A percentile compares a stretch with the other conserved stretches of the same genome.
These are phyloP conservation scores for Enteromius radiatus DNA, from an alignment of 2,797 vertebrate genomes.

Conservation along the genomic window DNA sequence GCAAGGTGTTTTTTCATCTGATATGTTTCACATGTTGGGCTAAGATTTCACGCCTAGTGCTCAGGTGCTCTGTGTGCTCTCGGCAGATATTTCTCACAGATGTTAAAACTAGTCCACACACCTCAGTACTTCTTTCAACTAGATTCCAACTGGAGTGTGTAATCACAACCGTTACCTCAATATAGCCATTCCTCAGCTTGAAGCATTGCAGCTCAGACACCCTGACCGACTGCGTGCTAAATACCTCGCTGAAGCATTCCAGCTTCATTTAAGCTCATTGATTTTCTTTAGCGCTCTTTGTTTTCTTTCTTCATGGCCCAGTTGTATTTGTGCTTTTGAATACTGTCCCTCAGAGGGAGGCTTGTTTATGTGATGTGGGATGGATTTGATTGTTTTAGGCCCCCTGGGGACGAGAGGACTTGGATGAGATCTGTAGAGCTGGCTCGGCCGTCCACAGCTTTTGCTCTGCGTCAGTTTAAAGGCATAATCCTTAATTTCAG, in stretches of 20 bases:
- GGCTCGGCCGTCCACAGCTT: conserved; percentile 32
- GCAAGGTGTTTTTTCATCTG: conserved; percentile 8
- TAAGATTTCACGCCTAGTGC: not conserved
- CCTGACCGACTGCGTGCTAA: conserved; percentile 42
- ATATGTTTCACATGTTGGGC: not conserved
- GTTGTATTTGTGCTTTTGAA: conserved; percentile 50
- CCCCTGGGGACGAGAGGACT: conserved; percentile 37
- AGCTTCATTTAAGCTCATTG: conserved; percentile 49
- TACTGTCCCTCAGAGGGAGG: conserved; percentile 46
- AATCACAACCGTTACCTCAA: conserved; percentile 35
- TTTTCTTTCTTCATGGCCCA: conserved; percentile 46
- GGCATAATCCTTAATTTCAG: conserved; percentile 37
- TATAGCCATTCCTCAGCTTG: conserved; percentile 35
- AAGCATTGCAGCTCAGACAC: conserved; percentile 35
- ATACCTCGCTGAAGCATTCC: conserved; percentile 36
- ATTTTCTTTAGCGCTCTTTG: conserved; percentile 46
- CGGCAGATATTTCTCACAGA: conserved; percentile 20
- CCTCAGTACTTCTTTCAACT: conserved; percentile 2
- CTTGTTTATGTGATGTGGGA: conserved; percentile 51
- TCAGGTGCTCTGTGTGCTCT: conserved; percentile 15
- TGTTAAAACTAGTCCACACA: conserved; percentile 14
- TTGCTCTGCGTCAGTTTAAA: conserved; percentile 45
- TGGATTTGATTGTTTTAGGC: conserved; percentile 49
- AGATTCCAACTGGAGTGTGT: conserved; percentile 25
- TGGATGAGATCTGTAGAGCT: conserved; percentile 38